Percentiles rank a stretch among this genome's conserved stretches.
These are phyloP conservation scores for Salvelinus sp. DNA, from an alignment of 2,113 vertebrate genomes.

Conservation along the genomic window DNA sequence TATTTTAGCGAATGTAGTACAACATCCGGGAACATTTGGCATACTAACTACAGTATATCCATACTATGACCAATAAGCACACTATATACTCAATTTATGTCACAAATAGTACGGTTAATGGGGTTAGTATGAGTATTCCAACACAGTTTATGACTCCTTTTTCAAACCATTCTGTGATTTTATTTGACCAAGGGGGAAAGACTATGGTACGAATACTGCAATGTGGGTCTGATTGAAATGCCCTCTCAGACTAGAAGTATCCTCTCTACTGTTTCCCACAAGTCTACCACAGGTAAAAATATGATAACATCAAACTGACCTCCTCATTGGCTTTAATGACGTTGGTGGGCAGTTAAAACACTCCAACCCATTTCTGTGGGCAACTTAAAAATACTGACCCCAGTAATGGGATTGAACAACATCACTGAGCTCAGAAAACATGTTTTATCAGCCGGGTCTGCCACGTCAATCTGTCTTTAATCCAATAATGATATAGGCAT, in stretches of 20 bases:
- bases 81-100: too few species aligned
- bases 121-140: too few species aligned
- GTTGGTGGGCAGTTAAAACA: conserved; percentile 21
- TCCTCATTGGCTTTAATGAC: conserved; percentile 36
- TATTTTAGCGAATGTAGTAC: too few species aligned
- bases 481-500: conserved; percentile 55
- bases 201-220: too few species aligned
- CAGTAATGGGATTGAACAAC: conserved; percentile 26
- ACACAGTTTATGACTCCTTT: too few species aligned
- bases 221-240: too few species aligned
- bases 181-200: too few species aligned
- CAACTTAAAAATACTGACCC: conserved; percentile 31
- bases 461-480: conserved; percentile 53
- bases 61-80: too few species aligned
- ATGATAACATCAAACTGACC: conserved; percentile 12
- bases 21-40: too few species aligned
- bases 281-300: conserved; percentile 19
- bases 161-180: too few species aligned
- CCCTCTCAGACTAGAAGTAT: neutral
- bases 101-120: too few species aligned
- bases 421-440: conserved; percentile 43
- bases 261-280: conserved; percentile 15
- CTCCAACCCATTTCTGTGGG: conserved; percentile 11
- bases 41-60: too few species aligned
- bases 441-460: neutral